A percentile compares a stretch with the other conserved stretches of the same genome.
These are phyloP conservation scores for Phorcus lineatus DNA, from an alignment of 2,888 invertebrate species.

Conservation along the genomic window DNA sequence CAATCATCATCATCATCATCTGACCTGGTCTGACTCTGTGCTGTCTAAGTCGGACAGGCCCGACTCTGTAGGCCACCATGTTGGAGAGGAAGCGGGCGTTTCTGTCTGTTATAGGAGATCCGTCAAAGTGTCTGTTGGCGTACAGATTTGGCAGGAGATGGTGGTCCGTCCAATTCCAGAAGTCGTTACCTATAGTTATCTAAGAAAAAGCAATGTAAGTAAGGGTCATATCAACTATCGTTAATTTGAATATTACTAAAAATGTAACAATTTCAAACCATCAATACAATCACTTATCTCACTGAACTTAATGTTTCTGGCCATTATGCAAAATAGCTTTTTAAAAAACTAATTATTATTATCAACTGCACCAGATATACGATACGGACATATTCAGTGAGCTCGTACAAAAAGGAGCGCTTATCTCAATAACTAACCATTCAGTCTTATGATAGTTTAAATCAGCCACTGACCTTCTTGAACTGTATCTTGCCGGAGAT, in stretches of 20 bases:
- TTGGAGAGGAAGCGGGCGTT: slow-evolving; percentile 48
- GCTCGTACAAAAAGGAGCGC: too few species aligned
- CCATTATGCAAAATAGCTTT: too few species aligned
- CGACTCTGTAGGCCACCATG: slow-evolving; percentile 57
- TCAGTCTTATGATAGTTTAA: too few species aligned
- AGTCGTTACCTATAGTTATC: slow-evolving; percentile 41
- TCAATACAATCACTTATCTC: too few species aligned
- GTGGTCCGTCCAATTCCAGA: slow-evolving; percentile 59
- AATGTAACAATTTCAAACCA: too few species aligned
- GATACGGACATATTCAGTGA: too few species aligned
- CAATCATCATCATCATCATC: not conserved
- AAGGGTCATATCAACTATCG: too few species aligned
- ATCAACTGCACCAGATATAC: too few species aligned
- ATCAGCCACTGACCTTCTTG: not conserved
- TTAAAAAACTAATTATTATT: too few species aligned
- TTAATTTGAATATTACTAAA: too few species aligned
- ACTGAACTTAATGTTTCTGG: too few species aligned
- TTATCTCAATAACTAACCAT: too few species aligned
- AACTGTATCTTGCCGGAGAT: slow-evolving; percentile 26
- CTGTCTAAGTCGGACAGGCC: slow-evolving; percentile 61
- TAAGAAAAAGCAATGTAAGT: slow-evolving; percentile 5
- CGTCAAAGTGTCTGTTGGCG: slow-evolving; percentile 43
- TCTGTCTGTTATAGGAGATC: slow-evolving; percentile 23
- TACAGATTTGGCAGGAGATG: slow-evolving; percentile 55
- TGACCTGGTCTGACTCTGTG: slow-evolving; percentile 56